Evolutionary conservation across 2,888 invertebrate species (phyloP).

Genomic region (Atethmia centrago): DNA sequence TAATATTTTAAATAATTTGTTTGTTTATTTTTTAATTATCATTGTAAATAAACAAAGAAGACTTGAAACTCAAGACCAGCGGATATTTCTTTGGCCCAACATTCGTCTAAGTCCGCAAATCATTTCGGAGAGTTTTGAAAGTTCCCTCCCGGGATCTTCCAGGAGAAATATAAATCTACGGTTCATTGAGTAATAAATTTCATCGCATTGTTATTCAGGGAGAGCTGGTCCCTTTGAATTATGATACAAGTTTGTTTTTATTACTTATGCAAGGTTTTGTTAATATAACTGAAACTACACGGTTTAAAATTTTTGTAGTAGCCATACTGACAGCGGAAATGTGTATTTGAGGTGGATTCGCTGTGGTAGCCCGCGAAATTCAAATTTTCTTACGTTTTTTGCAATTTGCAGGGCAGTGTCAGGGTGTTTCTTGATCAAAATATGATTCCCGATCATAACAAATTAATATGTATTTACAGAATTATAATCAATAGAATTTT

Average conservation of each 20-base stretch:
- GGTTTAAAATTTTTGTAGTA: too few relatives aligned
- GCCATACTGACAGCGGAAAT: too few relatives aligned
- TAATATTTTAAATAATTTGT: neutral
- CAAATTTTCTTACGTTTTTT: too few relatives aligned
- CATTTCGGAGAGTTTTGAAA: slow-evolving; percentile 71
- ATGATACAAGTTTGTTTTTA: slow-evolving; percentile 79
- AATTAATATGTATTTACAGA: too few relatives aligned
- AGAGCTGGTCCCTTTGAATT: slow-evolving; percentile 72
- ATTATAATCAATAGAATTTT: too few relatives aligned
- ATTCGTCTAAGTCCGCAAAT: slow-evolving; percentile 66
- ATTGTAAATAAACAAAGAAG: slow-evolving; percentile 33
- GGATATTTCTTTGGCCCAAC: slow-evolving; percentile 51
- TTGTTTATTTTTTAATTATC: neutral
- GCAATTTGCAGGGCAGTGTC: too few relatives aligned
- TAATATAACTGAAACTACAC: too few relatives aligned
- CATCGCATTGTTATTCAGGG: slow-evolving; percentile 78
- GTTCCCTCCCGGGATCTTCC: slow-evolving; percentile 68
- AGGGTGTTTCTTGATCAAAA: too few relatives aligned
- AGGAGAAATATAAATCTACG: slow-evolving; percentile 74
- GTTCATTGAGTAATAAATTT: slow-evolving; percentile 79
- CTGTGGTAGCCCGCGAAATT: too few relatives aligned
- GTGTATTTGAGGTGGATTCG: too few relatives aligned
- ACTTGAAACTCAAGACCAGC: slow-evolving; percentile 32
- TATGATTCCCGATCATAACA: too few relatives aligned
- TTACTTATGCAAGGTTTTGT: too few relatives aligned